Evolutionary conservation across 53 echinoderm and acorn worm species (phyloP).

Genomic region (Paracentrotus lividus): DNA sequence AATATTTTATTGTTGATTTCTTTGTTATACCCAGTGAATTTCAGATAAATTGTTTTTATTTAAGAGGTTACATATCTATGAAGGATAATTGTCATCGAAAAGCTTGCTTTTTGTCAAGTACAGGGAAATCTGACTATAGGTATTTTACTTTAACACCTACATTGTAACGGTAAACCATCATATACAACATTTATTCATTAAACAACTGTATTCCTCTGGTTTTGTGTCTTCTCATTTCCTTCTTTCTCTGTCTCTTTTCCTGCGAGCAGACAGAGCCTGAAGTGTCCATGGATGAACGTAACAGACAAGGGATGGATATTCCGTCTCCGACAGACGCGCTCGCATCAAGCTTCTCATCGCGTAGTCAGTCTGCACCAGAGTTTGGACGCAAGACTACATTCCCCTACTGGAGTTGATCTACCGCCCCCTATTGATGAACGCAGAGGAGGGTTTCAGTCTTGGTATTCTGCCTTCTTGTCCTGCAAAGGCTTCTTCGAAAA

Average conservation of each 20-base stretch:
- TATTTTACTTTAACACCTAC: too few species aligned
- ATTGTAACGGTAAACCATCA: too few species aligned
- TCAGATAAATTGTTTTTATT: too few species aligned
- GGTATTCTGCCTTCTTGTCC: background rate
- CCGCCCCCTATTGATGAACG: background rate
- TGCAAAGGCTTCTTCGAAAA: background rate
- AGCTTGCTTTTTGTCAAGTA: too few species aligned
- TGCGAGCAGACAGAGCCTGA: background rate
- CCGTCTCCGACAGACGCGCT: background rate
- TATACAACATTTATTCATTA: too few species aligned
- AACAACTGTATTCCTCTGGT: too few species aligned
- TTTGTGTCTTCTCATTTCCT: background rate
- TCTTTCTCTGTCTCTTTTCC: background rate
- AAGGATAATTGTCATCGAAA: too few species aligned
- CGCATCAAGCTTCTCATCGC: background rate
- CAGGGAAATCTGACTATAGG: too few species aligned
- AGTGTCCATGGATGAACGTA: background rate
- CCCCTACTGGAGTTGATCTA: constrained; percentile 57
- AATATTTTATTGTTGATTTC: too few species aligned
- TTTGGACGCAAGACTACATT: constrained; percentile 29
- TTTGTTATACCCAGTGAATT: too few species aligned
- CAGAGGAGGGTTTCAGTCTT: background rate
- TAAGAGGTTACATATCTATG: too few species aligned
- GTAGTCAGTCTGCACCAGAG: constrained; percentile 25
- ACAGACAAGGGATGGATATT: background rate